Percentiles rank a stretch among this genome's conserved stretches.
These are phyloP conservation scores for Hemaris fuciformis DNA, from an alignment of 2,888 invertebrate genomes.

Conservation along the genomic window DNA sequence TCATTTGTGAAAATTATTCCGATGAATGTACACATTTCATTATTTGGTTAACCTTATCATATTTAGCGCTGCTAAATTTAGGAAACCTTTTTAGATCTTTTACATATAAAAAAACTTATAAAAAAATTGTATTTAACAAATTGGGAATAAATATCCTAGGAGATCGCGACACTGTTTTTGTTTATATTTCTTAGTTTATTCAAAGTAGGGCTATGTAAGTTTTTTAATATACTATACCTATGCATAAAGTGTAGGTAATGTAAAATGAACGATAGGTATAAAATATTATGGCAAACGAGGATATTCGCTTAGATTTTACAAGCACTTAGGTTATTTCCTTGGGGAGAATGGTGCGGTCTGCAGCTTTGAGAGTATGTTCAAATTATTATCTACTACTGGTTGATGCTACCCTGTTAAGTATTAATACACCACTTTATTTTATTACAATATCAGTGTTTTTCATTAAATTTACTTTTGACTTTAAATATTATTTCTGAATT, in stretches of 20 bases:
- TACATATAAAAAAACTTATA: no score
- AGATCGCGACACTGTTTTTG: no score
- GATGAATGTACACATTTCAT: background rate
- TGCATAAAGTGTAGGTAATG: background rate
- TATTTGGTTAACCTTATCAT: background rate
- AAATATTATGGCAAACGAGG: background rate
- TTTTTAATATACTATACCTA: no score
- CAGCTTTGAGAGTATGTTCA: constrained; percentile 15
- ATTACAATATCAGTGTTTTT: background rate
- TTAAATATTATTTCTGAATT: no score
- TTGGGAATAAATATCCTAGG: no score
- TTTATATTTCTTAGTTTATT: no score
- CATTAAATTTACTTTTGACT: no score
- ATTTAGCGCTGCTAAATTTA: background rate
- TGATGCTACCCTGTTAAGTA: background rate
- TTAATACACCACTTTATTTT: background rate
- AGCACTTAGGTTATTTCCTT: constrained; percentile 41
- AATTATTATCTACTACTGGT: background rate
- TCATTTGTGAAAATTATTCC: constrained; percentile 11
- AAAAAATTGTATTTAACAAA: no score
- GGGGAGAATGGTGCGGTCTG: constrained; percentile 33
- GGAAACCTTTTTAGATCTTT: background rate
- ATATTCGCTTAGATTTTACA: constrained; percentile 27
- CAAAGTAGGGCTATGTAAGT: no score
- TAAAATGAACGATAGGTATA: background rate